Percentiles rank a stretch among this genome's conserved stretches.
Evolutionary conservation across 2,797 vertebrate genomes (phyloP).

Genomic region (Chromobotia macracanthus): DNA sequence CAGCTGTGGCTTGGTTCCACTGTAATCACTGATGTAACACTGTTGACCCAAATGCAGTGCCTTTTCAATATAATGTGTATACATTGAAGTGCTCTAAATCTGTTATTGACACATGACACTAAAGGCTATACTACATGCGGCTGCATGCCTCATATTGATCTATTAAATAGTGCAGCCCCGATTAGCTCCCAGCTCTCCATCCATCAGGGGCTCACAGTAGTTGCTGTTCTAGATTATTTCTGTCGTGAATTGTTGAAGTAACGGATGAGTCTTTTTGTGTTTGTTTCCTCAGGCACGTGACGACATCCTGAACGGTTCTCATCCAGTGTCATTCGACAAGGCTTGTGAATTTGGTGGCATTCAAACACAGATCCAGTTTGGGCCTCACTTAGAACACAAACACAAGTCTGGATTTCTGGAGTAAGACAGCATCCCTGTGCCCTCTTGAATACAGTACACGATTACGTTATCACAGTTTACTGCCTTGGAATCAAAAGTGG

Average conservation of each 20-base stretch:
- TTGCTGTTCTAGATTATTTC: conserved; percentile 15
- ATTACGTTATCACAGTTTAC: background rate
- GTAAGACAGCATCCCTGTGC: conserved; percentile 74
- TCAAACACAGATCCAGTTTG: conserved; percentile 97
- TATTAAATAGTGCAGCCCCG: background rate
- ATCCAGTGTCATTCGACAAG: conserved; percentile 97
- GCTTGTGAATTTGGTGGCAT: conserved; percentile 95
- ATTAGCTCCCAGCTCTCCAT: background rate
- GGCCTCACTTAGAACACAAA: conserved; percentile 94
- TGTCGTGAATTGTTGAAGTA: background rate
- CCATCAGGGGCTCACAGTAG: background rate
- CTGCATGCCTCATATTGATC: conserved; percentile 11
- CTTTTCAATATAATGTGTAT: too few species aligned
- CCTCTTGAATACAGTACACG: background rate
- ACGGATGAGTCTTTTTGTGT: background rate
- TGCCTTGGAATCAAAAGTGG: background rate
- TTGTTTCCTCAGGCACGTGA: conserved; percentile 84
- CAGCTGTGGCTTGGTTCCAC: conserved; percentile 2
- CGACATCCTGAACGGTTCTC: conserved; percentile 96
- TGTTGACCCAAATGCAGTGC: conserved; percentile 5
- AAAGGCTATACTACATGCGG: conserved; percentile 4
- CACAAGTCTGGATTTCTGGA: conserved; percentile 97
- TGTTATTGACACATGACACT: conserved; percentile 49
- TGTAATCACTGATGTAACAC: background rate
- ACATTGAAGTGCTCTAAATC: conserved; percentile 75